A percentile compares a stretch with the other conserved stretches of the same genome.
phyloP scores from a whole-genome alignment of 2,113 vertebrate genomes.

The Ornithorhynchus anatinus region DNA sequence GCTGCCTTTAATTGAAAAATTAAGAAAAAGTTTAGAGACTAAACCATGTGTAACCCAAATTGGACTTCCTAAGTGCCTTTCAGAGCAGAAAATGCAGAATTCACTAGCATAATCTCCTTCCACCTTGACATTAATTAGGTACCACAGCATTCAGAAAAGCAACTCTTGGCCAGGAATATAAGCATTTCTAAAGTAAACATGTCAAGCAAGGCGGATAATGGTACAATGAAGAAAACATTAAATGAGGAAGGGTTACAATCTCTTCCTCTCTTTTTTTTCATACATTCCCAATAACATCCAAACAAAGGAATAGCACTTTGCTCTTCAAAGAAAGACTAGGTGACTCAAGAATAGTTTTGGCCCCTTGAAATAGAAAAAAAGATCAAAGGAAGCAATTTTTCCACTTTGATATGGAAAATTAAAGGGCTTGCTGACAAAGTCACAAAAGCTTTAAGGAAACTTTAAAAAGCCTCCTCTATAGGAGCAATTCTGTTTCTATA shows the following conservation, averaged over 20 bases:
- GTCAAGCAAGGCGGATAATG: constrained; percentile 62
- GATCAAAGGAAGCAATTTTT: constrained; percentile 18
- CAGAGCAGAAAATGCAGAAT: constrained; percentile 53
- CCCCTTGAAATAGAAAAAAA: constrained; percentile 47
- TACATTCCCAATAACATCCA: constrained; percentile 7
- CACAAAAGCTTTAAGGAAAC: constrained; percentile 24
- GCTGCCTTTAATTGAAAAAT: constrained; percentile 59
- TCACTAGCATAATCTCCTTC: constrained; percentile 63
- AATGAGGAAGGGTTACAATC: constrained; percentile 53
- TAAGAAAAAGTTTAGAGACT: constrained; percentile 69
- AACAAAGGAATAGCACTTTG: constrained; percentile 31
- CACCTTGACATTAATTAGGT: constrained; percentile 75
- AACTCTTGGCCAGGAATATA: constrained; percentile 51
- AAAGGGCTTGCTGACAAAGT: constrained; percentile 39
- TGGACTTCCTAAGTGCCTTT: constrained; percentile 66
- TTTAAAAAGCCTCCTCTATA: constrained; percentile 33
- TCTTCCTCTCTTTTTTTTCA: constrained; percentile 18
- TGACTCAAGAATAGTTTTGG: constrained; percentile 25
- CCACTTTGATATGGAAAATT: constrained; percentile 43
- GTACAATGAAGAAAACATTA: constrained; percentile 57
- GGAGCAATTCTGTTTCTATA: constrained; percentile 19
- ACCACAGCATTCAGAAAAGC: constrained; percentile 56
- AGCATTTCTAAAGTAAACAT: constrained; percentile 68
- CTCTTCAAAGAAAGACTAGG: constrained; percentile 33
- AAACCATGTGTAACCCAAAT: constrained; percentile 69